These are phyloP conservation scores for Mobula birostris DNA, from an alignment of 2,113 vertebrate genomes.

Conservation along the genomic window DNA sequence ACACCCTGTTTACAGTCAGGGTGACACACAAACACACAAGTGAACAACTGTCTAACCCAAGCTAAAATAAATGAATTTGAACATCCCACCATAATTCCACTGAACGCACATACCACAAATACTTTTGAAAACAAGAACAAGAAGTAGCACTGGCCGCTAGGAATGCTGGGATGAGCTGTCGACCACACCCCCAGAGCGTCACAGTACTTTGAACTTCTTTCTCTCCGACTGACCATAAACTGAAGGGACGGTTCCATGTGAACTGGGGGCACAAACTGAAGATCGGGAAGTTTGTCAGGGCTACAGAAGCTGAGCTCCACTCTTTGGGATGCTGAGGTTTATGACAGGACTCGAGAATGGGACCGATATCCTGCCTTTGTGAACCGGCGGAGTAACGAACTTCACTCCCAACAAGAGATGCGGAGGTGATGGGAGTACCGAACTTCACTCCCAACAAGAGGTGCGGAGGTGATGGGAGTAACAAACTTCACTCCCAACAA, in stretches of 20 bases:
- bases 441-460: not conserved
- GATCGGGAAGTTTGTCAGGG: not conserved
- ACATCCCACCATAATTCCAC: no score
- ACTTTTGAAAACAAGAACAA: no score
- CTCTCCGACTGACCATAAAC: not conserved
- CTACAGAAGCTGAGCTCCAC: not conserved
- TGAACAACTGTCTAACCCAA: no score
- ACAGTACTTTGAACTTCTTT: no score
- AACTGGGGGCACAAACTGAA: not conserved
- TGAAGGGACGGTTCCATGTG: not conserved
- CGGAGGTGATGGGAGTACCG: not conserved
- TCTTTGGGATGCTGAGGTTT: not conserved
- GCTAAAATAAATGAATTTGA: no score
- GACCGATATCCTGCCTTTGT: not conserved
- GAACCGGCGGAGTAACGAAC: not conserved
- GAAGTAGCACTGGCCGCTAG: no score
- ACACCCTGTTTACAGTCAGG: no score
- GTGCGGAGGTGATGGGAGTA: not conserved
- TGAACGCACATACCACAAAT: no score
- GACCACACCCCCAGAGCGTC: no score
- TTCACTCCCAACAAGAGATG: not conserved
- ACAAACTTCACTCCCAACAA: not conserved
- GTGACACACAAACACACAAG: no score
- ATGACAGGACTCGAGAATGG: not conserved
- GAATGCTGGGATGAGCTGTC: no score